Percentiles rank a stretch among this genome's conserved stretches.
Conservation (phyloP, 2,797 vertebrate species). For the Helostoma temminkii region DNA sequence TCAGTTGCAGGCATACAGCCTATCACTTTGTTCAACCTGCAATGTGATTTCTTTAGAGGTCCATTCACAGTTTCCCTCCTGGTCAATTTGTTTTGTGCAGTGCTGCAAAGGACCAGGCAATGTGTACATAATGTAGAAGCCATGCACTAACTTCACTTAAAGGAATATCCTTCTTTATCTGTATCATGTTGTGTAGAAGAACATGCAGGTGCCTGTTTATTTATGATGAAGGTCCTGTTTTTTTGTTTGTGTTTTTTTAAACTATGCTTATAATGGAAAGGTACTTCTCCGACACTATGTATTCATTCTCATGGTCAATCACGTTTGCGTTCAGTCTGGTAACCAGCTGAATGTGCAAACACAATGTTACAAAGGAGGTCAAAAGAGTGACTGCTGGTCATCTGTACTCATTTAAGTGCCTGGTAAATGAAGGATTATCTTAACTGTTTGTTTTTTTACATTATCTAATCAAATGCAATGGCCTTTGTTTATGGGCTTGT, state of each 20-base stretch:
- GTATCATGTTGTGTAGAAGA: constrained; percentile 79
- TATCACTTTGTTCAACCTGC: constrained; percentile 56
- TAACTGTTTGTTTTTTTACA: constrained; percentile 70
- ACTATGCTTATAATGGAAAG: constrained; percentile 73
- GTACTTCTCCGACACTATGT: constrained; percentile 74
- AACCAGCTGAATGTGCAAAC: constrained; percentile 49
- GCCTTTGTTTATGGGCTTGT: constrained; percentile 83
- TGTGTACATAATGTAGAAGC: constrained; percentile 84
- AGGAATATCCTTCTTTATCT: constrained; percentile 64
- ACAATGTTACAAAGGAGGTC: constrained; percentile 65
- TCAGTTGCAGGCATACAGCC: constrained; percentile 51
- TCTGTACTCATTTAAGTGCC: constrained; percentile 89
- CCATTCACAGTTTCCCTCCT: constrained; percentile 60
- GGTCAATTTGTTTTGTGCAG: constrained; percentile 65
- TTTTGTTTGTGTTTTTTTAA: constrained; percentile 54
- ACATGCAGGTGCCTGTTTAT: constrained; percentile 84
- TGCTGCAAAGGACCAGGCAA: constrained; percentile 61
- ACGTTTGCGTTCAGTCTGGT: constrained; percentile 63
- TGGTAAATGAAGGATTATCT: constrained; percentile 94
- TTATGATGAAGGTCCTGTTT: constrained; percentile 84
- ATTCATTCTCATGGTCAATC: constrained; percentile 64
- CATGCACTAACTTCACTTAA: constrained; percentile 85
- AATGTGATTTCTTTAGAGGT: constrained; percentile 62
- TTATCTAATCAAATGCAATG: constrained; percentile 83
- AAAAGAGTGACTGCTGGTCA: constrained; percentile 71